A percentile compares a stretch with the other conserved stretches of the same genome.
Evolutionary conservation across 2,113 vertebrate genomes (phyloP).

Genomic region (Tachysurus fulvidraco): DNA sequence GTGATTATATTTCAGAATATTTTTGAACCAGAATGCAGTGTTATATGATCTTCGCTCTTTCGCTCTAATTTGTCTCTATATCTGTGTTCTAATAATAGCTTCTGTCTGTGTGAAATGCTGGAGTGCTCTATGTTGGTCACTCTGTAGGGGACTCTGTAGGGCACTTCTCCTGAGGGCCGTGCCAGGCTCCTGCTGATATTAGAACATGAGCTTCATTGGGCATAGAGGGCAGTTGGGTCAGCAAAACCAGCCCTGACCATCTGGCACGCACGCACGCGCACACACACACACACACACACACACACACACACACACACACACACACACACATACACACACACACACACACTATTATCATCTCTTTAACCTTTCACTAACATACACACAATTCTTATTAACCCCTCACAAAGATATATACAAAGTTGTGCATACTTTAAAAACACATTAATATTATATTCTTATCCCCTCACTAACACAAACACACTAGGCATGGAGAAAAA

Average conservation of each 20-base stretch:
- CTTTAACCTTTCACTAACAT: conserved; percentile 7
- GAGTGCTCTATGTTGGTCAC: conserved; percentile 7
- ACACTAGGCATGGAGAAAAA: neutral
- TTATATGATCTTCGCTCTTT: neutral
- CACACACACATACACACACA: neutral
- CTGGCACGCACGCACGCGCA: conserved; percentile 5
- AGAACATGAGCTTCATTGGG: conserved; percentile 22
- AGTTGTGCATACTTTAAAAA: neutral
- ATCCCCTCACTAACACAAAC: neutral
- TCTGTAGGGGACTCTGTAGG: conserved; percentile 13
- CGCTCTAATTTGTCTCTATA: conserved; percentile 1
- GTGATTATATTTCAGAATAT: neutral
- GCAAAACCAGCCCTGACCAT: conserved; percentile 40
- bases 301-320: neutral
- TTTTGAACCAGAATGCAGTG: neutral
- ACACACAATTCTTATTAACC: neutral
- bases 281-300: neutral
- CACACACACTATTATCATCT: neutral
- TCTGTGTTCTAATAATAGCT: neutral
- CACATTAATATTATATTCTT: too few species aligned
- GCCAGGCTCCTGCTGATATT: conserved; percentile 37
- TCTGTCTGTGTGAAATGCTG: conserved; percentile 3
- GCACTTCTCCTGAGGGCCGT: conserved; percentile 29
- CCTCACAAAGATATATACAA: neutral
- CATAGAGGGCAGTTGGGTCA: conserved; percentile 45